A percentile compares a stretch with the other conserved stretches of the same genome.
Conservation (phyloP, 2,888 invertebrate genomes). For the Chrysodeixis includens region DNA sequence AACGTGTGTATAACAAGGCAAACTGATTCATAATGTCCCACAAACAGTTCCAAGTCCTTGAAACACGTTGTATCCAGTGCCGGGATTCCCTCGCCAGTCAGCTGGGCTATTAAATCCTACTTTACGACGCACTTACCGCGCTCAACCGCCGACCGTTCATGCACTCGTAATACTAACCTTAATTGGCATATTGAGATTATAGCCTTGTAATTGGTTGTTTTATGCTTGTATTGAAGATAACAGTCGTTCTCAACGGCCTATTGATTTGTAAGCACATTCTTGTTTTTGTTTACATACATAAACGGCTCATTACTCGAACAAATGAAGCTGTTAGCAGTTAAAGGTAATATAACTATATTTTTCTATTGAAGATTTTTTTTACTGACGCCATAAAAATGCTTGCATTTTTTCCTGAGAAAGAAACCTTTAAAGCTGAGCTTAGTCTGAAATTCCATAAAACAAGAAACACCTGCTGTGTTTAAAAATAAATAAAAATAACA, state of each 20-base stretch:
- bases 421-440: not conserved
- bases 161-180: slow-evolving; percentile 82
- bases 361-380: slow-evolving; percentile 1
- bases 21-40: slow-evolving; percentile 51
- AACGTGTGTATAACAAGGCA: not conserved
- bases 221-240: slow-evolving; percentile 70
- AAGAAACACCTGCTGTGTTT: slow-evolving; percentile 13
- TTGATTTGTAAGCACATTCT: slow-evolving; percentile 58
- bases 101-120: slow-evolving; percentile 80
- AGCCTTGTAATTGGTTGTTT: slow-evolving; percentile 76
- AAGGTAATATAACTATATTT: not conserved
- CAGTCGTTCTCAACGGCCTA: slow-evolving; percentile 65
- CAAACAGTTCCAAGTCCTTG: slow-evolving; percentile 51
- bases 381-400: not conserved
- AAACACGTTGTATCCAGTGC: slow-evolving; percentile 56
- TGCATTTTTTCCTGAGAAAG: not conserved
- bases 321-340: slow-evolving; percentile 50
- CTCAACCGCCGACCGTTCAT: slow-evolving; percentile 74
- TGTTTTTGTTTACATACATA: slow-evolving; percentile 55
- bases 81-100: slow-evolving; percentile 77
- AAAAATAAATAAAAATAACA: slow-evolving; percentile 19
- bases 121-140: slow-evolving; percentile 81
- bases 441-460: too few species aligned
- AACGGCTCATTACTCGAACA: slow-evolving; percentile 46
- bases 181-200: slow-evolving; percentile 87